A percentile compares a stretch with the other conserved stretches of the same genome.
phyloP scores from a whole-genome alignment of 2,888 invertebrate genomes.

The Nomada fucata region DNA sequence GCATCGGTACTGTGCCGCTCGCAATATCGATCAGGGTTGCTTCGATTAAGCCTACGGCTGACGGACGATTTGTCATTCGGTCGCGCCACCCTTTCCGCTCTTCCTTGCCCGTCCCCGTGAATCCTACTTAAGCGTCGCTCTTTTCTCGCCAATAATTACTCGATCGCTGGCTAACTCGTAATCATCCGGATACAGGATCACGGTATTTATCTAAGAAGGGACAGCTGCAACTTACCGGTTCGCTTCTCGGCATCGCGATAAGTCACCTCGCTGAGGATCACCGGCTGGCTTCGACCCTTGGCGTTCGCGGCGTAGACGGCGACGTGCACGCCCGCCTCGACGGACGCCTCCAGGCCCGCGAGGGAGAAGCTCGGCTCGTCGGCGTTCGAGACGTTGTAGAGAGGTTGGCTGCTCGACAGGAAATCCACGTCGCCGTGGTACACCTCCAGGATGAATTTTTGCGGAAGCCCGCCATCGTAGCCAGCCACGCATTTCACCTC shows the following conservation, averaged over 20 bases:
- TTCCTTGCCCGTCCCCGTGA: background rate
- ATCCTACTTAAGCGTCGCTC: background rate
- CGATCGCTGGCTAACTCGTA: too few relatives aligned
- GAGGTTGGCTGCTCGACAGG: slow-evolving; percentile 74
- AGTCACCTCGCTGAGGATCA: slow-evolving; percentile 90
- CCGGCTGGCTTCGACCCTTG: slow-evolving; percentile 91
- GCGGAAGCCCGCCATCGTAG: slow-evolving; percentile 95
- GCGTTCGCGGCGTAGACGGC: slow-evolving; percentile 92
- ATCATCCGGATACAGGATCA: background rate
- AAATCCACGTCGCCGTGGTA: slow-evolving; percentile 85
- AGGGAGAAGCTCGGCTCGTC: slow-evolving; percentile 91
- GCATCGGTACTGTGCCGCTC: slow-evolving; percentile 31
- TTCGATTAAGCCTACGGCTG: slow-evolving; percentile 54
- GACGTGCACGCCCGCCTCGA: slow-evolving; percentile 91
- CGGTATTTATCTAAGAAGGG: background rate
- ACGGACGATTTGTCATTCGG: slow-evolving; percentile 65
- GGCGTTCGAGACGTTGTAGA: slow-evolving; percentile 87
- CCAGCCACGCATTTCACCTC: slow-evolving; percentile 93
- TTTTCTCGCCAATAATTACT: too few relatives aligned
- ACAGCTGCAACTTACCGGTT: slow-evolving; percentile 85
- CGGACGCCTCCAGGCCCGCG: slow-evolving; percentile 89
- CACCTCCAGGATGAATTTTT: slow-evolving; percentile 93
- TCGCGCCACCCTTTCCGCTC: slow-evolving; percentile 8
- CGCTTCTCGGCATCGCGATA: slow-evolving; percentile 92
- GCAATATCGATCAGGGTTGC: slow-evolving; percentile 62